Evolutionary conservation across 2,113 vertebrate species (phyloP).

Genomic region (Zeus faber): DNA sequence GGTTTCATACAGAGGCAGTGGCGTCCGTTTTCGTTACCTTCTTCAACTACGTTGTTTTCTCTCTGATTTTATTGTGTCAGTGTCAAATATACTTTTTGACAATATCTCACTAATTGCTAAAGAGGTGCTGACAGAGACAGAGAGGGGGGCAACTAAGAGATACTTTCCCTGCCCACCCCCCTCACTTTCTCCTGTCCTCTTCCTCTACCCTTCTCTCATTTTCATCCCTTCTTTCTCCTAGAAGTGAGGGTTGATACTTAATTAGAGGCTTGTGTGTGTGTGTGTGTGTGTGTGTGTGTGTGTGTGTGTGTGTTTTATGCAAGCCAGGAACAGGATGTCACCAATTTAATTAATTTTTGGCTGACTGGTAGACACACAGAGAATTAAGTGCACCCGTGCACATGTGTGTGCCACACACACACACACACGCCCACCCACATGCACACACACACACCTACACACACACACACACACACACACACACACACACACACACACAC

Average conservation of each 20-base stretch:
- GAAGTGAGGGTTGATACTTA: constrained; percentile 24
- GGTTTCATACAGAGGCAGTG: too few relatives aligned
- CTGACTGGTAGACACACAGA: background rate
- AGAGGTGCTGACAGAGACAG: background rate
- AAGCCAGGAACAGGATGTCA: constrained; percentile 2
- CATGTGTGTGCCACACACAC: background rate
- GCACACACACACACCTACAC: background rate
- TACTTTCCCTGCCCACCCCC: background rate
- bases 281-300: constrained; percentile 13
- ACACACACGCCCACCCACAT: background rate
- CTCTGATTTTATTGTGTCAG: too few relatives aligned
- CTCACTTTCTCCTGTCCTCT: background rate
- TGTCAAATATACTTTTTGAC: too few relatives aligned
- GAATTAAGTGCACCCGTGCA: background rate
- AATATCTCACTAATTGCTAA: too few relatives aligned
- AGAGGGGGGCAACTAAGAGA: background rate
- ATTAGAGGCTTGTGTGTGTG: constrained; percentile 33
- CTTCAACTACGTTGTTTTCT: too few relatives aligned
- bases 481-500: background rate
- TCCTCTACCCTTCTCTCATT: background rate
- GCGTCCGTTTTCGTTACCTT: too few relatives aligned
- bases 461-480: background rate
- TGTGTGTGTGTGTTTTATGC: constrained; percentile 19
- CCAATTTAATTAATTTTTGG: constrained; percentile 3
- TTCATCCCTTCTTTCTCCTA: background rate